Conservation (phyloP, 2,113 vertebrate genomes). For the Lophura nycthemera region DNA sequence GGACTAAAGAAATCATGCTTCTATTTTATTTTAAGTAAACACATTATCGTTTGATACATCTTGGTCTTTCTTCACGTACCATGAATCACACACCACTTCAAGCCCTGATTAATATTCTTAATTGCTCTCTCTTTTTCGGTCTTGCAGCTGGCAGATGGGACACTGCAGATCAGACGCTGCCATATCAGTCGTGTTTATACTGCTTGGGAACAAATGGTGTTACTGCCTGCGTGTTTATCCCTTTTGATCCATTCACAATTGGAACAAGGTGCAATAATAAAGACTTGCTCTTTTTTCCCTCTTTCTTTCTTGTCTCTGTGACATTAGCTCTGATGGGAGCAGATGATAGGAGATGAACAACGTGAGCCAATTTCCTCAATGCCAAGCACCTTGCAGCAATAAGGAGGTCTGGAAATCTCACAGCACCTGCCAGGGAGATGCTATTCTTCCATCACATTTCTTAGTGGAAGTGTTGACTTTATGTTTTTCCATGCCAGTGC, state of each 20-base stretch:
- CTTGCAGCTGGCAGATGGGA: constrained; percentile 69
- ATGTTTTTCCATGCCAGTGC: neutral
- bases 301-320: neutral
- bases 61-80: constrained; percentile 43
- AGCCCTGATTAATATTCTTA: constrained; percentile 71
- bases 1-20: constrained; percentile 48
- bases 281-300: neutral
- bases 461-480: neutral
- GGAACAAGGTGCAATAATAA: constrained; percentile 40
- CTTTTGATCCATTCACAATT: constrained; percentile 38
- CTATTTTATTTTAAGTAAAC: constrained; percentile 61
- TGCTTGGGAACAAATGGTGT: constrained; percentile 36
- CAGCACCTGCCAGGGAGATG: neutral
- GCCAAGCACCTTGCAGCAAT: neutral
- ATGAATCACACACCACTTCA: constrained; percentile 63
- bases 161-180: neutral
- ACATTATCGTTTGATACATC: constrained; percentile 49
- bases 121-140: constrained; percentile 55
- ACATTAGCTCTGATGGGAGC: neutral
- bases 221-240: constrained; percentile 21
- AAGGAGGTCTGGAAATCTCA: neutral
- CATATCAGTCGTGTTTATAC: neutral
- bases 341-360: neutral
- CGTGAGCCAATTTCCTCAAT: neutral
- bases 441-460: neutral